Conservation (phyloP, 2,888 invertebrate genomes). For the Nemurella pictetii region DNA sequence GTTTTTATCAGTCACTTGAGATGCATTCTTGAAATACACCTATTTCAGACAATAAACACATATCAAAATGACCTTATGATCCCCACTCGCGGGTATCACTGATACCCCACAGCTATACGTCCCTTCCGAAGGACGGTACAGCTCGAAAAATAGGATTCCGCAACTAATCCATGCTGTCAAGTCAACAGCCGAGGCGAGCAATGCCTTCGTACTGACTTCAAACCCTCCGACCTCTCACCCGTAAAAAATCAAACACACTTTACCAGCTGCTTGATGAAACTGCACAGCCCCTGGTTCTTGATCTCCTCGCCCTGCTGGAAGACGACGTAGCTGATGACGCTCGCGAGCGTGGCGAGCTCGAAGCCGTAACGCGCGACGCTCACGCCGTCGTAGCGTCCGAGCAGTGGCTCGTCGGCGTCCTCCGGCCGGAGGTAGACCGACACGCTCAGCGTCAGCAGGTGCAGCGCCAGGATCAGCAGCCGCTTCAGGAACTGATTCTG, state of each 20-base stretch:
- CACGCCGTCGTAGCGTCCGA: constrained; percentile 57
- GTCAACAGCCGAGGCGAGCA: too few relatives aligned
- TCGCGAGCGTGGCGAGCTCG: constrained; percentile 82
- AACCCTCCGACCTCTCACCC: too few relatives aligned
- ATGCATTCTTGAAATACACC: too few relatives aligned
- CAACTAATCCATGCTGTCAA: too few relatives aligned
- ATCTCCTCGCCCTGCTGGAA: constrained; percentile 94
- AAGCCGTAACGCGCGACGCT: constrained; percentile 67
- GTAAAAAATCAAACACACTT: constrained; percentile 45
- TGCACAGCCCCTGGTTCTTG: constrained; percentile 87
- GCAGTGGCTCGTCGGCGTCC: constrained; percentile 59
- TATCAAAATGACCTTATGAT: too few relatives aligned
- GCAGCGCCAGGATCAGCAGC: constrained; percentile 82
- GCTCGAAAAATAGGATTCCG: too few relatives aligned
- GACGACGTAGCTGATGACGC: constrained; percentile 85
- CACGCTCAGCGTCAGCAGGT: constrained; percentile 83
- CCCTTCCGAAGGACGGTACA: too few relatives aligned
- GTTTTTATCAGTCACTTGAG: too few relatives aligned
- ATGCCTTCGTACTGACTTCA: too few relatives aligned
- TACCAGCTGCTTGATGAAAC: constrained; percentile 91
- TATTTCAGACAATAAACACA: too few relatives aligned
- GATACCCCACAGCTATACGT: too few relatives aligned
- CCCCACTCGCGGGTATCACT: too few relatives aligned
- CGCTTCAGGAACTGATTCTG: constrained; percentile 93
- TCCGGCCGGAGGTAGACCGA: constrained; percentile 90